Conservation (phyloP, 2,888 invertebrate species). For the Barypeithes pellucidus region DNA sequence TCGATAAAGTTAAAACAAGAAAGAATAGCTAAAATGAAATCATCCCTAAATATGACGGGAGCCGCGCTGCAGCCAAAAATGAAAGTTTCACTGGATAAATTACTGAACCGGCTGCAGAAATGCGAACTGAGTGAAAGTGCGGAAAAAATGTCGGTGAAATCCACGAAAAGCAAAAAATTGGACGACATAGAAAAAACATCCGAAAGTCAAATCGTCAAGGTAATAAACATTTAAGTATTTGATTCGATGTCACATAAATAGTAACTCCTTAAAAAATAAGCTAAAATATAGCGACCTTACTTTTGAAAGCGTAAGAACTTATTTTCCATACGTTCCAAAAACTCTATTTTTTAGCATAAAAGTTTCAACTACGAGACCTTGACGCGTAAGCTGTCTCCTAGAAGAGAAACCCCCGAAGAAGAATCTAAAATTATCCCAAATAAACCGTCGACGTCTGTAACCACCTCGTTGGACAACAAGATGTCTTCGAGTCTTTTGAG, state of each 20-base stretch:
- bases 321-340: no score
- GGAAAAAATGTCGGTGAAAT: not conserved
- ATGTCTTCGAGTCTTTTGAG: conserved; percentile 3
- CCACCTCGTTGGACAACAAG: conserved; percentile 27
- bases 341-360: conserved; percentile 14
- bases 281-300: no score
- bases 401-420: not conserved
- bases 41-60: conserved; percentile 12
- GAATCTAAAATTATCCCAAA: not conserved
- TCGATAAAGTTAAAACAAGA: conserved; percentile 45
- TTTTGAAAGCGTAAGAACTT: no score
- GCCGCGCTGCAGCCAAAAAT: conserved; percentile 31
- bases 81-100: conserved; percentile 55
- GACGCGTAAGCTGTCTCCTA: conserved; percentile 28
- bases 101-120: conserved; percentile 58
- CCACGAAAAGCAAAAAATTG: not conserved
- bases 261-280: no score
- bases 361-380: conserved; percentile 47
- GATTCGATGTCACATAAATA: no score
- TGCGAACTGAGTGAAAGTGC: conserved; percentile 52
- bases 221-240: no score
- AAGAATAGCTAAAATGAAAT: conserved; percentile 27
- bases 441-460: conserved; percentile 14
- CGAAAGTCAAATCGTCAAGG: not conserved
- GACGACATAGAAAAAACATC: not conserved